Evolutionary conservation across 2,797 vertebrate genomes (phyloP), one percentile per base, ranked within the genome.

Genomic region (Gallinago solitaria): DNA sequence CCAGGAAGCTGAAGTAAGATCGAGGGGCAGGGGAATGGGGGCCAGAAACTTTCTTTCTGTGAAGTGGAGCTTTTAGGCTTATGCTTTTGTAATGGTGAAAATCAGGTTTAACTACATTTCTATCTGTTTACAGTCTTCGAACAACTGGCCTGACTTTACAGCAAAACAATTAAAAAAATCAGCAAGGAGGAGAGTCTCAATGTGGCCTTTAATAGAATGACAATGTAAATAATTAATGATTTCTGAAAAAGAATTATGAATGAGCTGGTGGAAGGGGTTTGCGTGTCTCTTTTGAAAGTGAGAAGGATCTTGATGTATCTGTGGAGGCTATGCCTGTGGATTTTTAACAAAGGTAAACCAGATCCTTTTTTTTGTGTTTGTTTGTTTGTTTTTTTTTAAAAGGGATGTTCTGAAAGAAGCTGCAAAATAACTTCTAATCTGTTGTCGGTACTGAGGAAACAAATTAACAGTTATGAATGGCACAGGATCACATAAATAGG

Each of bases 81-180:
- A 28, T 75, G 30, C 45, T 86, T 71, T 69, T 77, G 83, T 87
- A 87, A 93, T 83, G 86, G 64, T 78, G 81, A 89, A 96, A 95
- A 94, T 97, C 93, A 90, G 74, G 90, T 96, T 96, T 70, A 94
- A 80, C 94, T 87, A 11, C 93, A 92, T 97, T 96, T 95, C 83
- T 96, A 0, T 84, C 69, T 59, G n/a, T 75, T 95, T 84, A 54
- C 41, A 43, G 35, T 74, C 73, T 88, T 96, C 59, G 56, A 80
- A 83, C 53, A 95, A 54, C 53, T 78, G 65, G 28, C 37, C 27
- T 93, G 61, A 69, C 54, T 93, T 86, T 81, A 69, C 41, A 78
- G 85, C 8, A 9, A 65, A 95, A 71, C 28, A 74, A 37, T 69
- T 83, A 17, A 43, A 88, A 81, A 65, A 73, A 47, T 3, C 25